Evolutionary conservation across 2,888 invertebrate species (phyloP).

Genomic region (Globia sparganii): DNA sequence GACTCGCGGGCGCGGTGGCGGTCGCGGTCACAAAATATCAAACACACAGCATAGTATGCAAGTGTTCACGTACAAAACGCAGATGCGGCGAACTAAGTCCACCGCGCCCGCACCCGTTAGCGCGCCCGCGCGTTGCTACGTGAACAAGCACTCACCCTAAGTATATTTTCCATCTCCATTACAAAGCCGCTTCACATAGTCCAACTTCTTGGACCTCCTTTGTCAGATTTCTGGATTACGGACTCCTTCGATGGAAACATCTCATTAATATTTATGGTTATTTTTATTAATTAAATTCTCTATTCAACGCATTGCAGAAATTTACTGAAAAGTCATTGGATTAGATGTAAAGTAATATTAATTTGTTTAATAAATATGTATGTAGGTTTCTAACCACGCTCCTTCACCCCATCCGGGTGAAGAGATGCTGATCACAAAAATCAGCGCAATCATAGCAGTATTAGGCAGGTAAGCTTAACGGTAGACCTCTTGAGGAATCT

Average conservation of each 20-base stretch:
- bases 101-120: too few relatives aligned
- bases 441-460: conserved; percentile 19
- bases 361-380: conserved; percentile 2
- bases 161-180: neutral
- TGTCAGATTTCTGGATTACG: neutral
- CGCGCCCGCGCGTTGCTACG: too few relatives aligned
- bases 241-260: neutral
- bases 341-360: neutral
- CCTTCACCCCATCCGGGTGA: neutral
- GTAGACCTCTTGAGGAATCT: conserved; percentile 27
- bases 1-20: too few relatives aligned
- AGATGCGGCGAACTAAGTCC: too few relatives aligned
- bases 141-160: too few relatives aligned
- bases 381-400: neutral
- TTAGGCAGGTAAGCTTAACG: conserved; percentile 16
- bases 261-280: too few relatives aligned
- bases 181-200: neutral
- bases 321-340: conserved; percentile 14
- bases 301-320: neutral
- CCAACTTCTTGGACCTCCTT: neutral
- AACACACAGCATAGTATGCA: too few relatives aligned
- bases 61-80: too few relatives aligned
- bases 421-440: neutral
- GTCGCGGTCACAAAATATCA: too few relatives aligned
- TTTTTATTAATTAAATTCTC: neutral